These are phyloP conservation scores for Drosophila kanapiae DNA, from an alignment of 1,140 invertebrate genomes.

Conservation along the genomic window DNA sequence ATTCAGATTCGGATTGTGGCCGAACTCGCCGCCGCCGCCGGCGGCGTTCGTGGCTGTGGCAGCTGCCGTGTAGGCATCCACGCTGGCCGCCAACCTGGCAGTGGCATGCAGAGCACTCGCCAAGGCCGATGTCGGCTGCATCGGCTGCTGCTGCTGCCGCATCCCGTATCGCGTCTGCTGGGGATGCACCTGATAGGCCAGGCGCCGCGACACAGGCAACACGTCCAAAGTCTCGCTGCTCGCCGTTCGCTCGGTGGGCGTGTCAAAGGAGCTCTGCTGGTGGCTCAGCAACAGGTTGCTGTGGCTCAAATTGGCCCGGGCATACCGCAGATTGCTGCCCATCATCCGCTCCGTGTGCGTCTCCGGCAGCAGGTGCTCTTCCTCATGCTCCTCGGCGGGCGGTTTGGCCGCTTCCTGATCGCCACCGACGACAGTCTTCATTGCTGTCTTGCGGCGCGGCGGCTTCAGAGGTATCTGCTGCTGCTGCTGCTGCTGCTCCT, in stretches of 20 bases:
- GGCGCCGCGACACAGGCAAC: conserved; percentile 28
- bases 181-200: conserved; percentile 26
- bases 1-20: conserved; percentile 42
- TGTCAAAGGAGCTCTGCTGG: conserved; percentile 71
- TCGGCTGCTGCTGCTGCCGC: conserved; percentile 10
- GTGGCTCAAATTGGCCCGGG: conserved; percentile 78
- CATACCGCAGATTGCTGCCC: conserved; percentile 63
- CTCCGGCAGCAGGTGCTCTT: conserved; percentile 47
- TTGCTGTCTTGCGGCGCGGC: conserved; percentile 40
- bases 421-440: conserved; percentile 10
- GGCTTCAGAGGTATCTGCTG: conserved; percentile 50
- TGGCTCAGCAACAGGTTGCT: conserved; percentile 76
- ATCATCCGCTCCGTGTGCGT: conserved; percentile 22
- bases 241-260: conserved; percentile 69
- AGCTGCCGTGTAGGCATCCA: conserved; percentile 73
- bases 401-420: conserved; percentile 17
- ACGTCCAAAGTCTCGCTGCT: conserved; percentile 74
- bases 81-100: conserved; percentile 70
- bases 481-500: conserved; percentile 28
- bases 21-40: conserved; percentile 59
- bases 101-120: conserved; percentile 75
- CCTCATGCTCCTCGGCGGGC: conserved; percentile 34
- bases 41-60: conserved; percentile 47
- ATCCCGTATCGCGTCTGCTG: conserved; percentile 16
- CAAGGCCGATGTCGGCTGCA: conserved; percentile 55